These are phyloP conservation scores for Botia almorhae DNA, from an alignment of 2,797 vertebrate genomes.

Conservation along the genomic window DNA sequence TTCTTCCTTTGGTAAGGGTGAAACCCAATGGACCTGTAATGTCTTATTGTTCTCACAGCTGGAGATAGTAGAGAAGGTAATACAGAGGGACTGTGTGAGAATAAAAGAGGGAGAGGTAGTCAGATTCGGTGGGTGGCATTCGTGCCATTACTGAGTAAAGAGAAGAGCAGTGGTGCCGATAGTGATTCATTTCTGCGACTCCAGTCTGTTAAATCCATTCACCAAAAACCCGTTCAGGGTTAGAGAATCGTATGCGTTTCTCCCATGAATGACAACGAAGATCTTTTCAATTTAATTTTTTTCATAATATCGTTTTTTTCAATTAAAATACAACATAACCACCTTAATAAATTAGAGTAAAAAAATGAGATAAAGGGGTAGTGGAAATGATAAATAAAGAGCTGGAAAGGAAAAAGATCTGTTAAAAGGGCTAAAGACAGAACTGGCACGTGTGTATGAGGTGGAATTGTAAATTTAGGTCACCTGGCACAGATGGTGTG, in stretches of 20 bases:
- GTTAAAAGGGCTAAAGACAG: neutral
- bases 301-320: too few species aligned
- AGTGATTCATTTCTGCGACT: too few species aligned
- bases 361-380: too few species aligned
- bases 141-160: conserved; percentile 37
- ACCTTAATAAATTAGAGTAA: too few species aligned
- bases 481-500: neutral
- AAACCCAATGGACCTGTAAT: conserved; percentile 49
- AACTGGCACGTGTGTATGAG: neutral
- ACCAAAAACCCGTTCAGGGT: neutral
- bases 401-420: conserved; percentile 7
- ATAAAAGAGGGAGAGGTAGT: conserved; percentile 12
- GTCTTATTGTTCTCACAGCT: conserved; percentile 49
- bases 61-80: conserved; percentile 46
- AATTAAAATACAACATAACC: too few species aligned
- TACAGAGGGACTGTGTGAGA: conserved; percentile 12
- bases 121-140: conserved; percentile 29
- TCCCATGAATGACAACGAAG: too few species aligned
- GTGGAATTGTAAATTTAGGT: neutral
- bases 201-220: too few species aligned
- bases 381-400: conserved; percentile 32
- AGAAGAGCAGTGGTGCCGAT: neutral
- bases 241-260: neutral
- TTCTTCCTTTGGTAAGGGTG: conserved; percentile 46
- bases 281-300: too few species aligned